phyloP scores from a whole-genome alignment of 2,888 invertebrate species.

The Disparrhopalites patrizii region DNA sequence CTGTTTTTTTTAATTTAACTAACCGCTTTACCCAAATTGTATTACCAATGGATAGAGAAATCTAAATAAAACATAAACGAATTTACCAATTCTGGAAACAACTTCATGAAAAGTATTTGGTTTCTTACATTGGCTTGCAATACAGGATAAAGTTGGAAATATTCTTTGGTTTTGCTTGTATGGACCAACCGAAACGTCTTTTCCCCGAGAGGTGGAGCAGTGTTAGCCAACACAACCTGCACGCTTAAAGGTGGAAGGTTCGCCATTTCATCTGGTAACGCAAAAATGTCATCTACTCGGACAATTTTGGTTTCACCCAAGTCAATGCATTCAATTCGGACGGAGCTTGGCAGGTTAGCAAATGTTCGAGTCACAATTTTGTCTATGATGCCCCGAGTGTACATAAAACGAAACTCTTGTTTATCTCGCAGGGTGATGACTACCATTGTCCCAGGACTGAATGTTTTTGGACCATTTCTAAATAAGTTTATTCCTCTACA shows the following conservation, averaged over 20 bases:
- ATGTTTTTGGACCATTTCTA: neutral
- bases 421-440: conserved; percentile 19
- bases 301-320: conserved; percentile 9
- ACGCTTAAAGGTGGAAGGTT: conserved; percentile 9
- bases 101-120: neutral
- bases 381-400: conserved; percentile 16
- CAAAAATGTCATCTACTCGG: conserved; percentile 2
- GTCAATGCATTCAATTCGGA: conserved; percentile 15
- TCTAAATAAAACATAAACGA: neutral
- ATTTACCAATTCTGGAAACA: neutral
- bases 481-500: too few relatives aligned
- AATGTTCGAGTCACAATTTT: conserved; percentile 11
- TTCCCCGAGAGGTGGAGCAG: conserved; percentile 15
- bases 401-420: conserved; percentile 6
- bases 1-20: neutral
- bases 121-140: conserved; percentile 21
- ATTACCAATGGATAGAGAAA: conserved; percentile 13
- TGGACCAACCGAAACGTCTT: conserved; percentile 8
- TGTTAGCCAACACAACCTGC: conserved; percentile 18
- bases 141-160: neutral
- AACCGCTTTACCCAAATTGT: conserved; percentile 21
- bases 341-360: neutral
- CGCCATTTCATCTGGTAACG: conserved; percentile 15
- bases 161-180: neutral
- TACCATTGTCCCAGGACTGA: conserved; percentile 19